Percentiles rank a stretch among this genome's conserved stretches.
These are phyloP conservation scores for Engraulis encrasicolus DNA, from an alignment of 2,113 vertebrate species.

Conservation along the genomic window DNA sequence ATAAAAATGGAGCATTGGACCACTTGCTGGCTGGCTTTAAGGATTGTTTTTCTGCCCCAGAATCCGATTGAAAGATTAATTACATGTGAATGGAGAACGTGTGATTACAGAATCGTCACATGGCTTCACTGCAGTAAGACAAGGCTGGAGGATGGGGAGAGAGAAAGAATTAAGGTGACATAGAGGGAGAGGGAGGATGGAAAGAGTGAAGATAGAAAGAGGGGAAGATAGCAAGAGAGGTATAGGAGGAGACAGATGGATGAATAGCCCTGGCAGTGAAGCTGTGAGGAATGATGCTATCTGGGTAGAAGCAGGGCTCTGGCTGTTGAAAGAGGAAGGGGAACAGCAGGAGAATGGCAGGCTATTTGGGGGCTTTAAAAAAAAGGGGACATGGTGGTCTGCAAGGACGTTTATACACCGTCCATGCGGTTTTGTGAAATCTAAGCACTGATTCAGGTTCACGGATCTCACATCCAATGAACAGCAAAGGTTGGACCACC, in stretches of 20 bases:
- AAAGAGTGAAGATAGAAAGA: background rate
- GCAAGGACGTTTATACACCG: background rate
- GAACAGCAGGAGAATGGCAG: background rate
- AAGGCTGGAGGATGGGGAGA: background rate
- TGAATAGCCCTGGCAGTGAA: background rate
- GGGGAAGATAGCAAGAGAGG: background rate
- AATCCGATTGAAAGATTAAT: constrained; percentile 6
- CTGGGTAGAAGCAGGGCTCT: background rate
- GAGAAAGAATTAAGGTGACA: background rate
- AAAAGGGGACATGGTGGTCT: background rate
- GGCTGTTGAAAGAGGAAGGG: background rate
- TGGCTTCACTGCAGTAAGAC: background rate
- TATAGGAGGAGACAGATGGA: background rate
- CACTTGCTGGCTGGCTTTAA: background rate
- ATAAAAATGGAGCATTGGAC: background rate
- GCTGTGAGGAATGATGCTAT: background rate
- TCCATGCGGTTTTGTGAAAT: background rate
- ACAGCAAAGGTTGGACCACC: background rate
- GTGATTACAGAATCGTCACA: background rate
- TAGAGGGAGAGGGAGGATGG: background rate
- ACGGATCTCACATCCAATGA: background rate
- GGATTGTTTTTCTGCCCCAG: constrained; percentile 1
- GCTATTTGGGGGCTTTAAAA: background rate
- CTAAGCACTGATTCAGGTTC: background rate
- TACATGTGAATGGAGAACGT: background rate